A percentile compares a stretch with the other conserved stretches of the same genome.
These are phyloP conservation scores for Dermochelys coriacea DNA, from an alignment of 2,797 vertebrate species.

Conservation along the genomic window DNA sequence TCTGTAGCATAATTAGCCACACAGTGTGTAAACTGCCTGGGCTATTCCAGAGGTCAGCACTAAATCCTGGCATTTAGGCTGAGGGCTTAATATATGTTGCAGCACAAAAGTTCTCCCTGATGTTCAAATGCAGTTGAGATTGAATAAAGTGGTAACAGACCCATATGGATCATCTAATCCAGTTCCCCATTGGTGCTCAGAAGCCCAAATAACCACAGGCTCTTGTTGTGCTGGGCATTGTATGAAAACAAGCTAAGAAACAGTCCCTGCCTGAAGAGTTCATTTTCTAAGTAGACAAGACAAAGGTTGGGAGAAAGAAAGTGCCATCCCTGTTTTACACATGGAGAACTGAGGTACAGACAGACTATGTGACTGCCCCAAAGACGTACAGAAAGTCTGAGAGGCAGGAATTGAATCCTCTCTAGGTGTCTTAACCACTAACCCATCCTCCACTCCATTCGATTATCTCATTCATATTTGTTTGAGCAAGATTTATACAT, in stretches of 20 bases:
- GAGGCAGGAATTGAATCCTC: background rate
- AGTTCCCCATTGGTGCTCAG: background rate
- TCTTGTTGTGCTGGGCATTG: background rate
- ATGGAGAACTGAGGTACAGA: background rate
- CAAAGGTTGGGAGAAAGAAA: background rate
- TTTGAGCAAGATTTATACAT: slow-evolving; percentile 22
- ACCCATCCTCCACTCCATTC: background rate
- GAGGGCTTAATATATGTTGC: background rate
- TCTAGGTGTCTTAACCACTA: background rate
- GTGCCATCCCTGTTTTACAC: background rate
- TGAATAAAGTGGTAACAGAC: background rate
- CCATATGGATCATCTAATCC: background rate
- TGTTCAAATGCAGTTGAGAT: background rate
- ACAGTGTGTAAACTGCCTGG: background rate
- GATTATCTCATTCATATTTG: background rate
- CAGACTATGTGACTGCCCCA: background rate
- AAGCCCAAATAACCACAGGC: background rate
- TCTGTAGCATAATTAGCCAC: background rate
- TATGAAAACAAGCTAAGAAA: background rate
- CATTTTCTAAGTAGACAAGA: background rate
- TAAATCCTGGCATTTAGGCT: background rate
- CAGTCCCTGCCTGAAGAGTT: background rate
- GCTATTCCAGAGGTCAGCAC: background rate
- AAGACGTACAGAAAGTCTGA: background rate
- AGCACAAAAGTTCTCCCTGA: background rate